phyloP scores from a whole-genome alignment of 2,888 invertebrate genomes.

The Tupiocoris notatus region DNA sequence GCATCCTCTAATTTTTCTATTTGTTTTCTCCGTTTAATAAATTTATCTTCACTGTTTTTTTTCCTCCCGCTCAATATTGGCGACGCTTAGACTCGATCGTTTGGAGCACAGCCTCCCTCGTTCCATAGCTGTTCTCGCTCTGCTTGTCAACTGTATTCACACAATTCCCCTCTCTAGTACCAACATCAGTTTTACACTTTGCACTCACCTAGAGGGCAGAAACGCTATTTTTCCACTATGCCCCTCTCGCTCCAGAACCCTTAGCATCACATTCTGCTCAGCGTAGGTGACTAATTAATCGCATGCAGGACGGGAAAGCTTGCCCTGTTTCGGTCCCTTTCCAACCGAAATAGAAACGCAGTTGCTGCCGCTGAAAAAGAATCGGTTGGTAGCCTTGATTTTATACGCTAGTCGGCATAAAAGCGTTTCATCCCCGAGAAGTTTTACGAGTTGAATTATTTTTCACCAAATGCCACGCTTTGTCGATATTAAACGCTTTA shows the following conservation, averaged over 20 bases:
- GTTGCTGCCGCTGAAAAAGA: not conserved
- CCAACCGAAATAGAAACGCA: not conserved
- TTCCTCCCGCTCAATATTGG: too few relatives aligned
- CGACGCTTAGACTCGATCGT: too few relatives aligned
- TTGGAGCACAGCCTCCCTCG: not conserved
- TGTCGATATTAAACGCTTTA: too few relatives aligned
- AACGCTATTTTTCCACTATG: not conserved
- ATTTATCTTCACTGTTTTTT: too few relatives aligned
- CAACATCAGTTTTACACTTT: slow-evolving; percentile 10
- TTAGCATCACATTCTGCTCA: slow-evolving; percentile 10
- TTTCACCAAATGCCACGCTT: too few relatives aligned
- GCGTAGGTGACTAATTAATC: slow-evolving; percentile 42
- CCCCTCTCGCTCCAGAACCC: not conserved
- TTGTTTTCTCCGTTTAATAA: too few relatives aligned
- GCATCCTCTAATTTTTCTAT: too few relatives aligned
- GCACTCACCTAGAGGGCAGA: not conserved
- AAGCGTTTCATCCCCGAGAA: not conserved
- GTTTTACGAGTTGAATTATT: too few relatives aligned
- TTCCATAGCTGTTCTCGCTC: not conserved
- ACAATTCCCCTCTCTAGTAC: slow-evolving; percentile 4
- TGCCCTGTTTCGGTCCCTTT: not conserved
- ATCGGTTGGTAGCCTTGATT: not conserved
- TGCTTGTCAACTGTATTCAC: not conserved
- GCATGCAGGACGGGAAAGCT: slow-evolving; percentile 3
- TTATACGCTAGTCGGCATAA: not conserved